A percentile compares a stretch with the other conserved stretches of the same genome.
Evolutionary conservation across 2,113 vertebrate species (phyloP).

Genomic region (Chloroceryle aenea): DNA sequence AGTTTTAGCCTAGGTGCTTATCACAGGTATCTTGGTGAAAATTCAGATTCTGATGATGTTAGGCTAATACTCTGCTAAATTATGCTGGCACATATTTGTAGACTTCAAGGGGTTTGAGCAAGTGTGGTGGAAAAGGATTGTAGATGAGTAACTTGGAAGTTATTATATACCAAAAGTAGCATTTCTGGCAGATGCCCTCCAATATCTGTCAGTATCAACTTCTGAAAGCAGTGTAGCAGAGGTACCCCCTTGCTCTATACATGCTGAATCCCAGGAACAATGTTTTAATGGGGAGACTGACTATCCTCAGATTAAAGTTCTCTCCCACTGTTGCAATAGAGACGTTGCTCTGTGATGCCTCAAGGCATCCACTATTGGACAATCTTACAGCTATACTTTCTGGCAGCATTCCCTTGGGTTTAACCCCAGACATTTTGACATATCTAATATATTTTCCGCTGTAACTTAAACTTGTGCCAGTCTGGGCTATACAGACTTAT

Average conservation of each 20-base stretch:
- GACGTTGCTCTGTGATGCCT: neutral
- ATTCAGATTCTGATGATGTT: neutral
- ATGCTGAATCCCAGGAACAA: neutral
- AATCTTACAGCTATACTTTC: neutral
- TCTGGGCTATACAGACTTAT: neutral
- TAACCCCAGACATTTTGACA: conserved; percentile 16
- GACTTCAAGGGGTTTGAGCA: neutral
- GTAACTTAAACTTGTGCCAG: conserved; percentile 15
- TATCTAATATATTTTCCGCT: conserved; percentile 40
- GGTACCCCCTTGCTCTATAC: neutral
- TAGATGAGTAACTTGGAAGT: neutral
- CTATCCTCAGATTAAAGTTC: neutral
- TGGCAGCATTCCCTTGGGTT: conserved; percentile 11
- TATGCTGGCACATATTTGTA: neutral
- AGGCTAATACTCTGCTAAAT: neutral
- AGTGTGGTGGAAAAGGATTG: neutral
- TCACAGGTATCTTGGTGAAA: neutral
- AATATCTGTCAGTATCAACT: neutral
- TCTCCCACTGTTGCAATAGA: neutral
- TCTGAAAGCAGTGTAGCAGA: neutral
- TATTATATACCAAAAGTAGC: neutral
- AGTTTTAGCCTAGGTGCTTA: neutral
- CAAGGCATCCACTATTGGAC: neutral
- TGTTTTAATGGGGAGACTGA: neutral
- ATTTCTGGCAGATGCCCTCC: neutral